phyloP scores from a whole-genome alignment of 2,797 vertebrate genomes.

The Girardinus metallicus region DNA sequence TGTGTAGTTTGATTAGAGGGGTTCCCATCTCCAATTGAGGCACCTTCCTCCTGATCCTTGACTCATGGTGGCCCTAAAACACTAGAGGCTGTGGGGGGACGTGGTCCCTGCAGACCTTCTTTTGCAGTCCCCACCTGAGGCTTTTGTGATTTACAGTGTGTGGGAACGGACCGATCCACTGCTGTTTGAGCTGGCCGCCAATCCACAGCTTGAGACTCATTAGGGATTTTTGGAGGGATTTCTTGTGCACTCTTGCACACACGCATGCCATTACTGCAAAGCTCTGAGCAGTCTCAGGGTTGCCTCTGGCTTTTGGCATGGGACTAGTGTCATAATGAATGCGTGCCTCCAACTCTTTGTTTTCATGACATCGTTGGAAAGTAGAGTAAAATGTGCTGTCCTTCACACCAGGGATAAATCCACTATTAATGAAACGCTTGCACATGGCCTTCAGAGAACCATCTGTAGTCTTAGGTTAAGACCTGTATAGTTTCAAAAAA shows the following conservation, averaged over 20 bases:
- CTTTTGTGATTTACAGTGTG: constrained; percentile 84
- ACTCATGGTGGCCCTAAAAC: constrained; percentile 71
- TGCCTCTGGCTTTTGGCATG: constrained; percentile 60
- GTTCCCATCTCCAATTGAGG: constrained; percentile 65
- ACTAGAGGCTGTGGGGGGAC: constrained; percentile 54
- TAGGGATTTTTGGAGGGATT: constrained; percentile 70
- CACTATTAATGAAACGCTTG: constrained; percentile 82
- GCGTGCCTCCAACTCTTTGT: constrained; percentile 53
- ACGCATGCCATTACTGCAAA: constrained; percentile 49
- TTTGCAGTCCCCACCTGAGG: constrained; percentile 66
- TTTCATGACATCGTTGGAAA: constrained; percentile 57
- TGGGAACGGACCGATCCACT: constrained; percentile 77
- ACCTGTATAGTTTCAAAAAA: constrained; percentile 49
- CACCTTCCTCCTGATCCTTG: constrained; percentile 53
- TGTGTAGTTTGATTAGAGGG: constrained; percentile 72
- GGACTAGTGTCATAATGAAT: constrained; percentile 48
- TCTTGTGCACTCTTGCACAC: constrained; percentile 55
- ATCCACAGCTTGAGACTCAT: constrained; percentile 69
- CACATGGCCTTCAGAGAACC: constrained; percentile 52
- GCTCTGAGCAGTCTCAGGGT: constrained; percentile 45
- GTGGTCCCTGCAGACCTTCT: constrained; percentile 58
- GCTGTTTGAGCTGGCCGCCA: constrained; percentile 66
- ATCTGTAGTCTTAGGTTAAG: constrained; percentile 50
- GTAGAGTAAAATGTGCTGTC: constrained; percentile 67
- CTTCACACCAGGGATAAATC: constrained; percentile 69